These are phyloP conservation scores for Istiophorus platypterus DNA, from an alignment of 2,113 vertebrate species.

Conservation along the genomic window DNA sequence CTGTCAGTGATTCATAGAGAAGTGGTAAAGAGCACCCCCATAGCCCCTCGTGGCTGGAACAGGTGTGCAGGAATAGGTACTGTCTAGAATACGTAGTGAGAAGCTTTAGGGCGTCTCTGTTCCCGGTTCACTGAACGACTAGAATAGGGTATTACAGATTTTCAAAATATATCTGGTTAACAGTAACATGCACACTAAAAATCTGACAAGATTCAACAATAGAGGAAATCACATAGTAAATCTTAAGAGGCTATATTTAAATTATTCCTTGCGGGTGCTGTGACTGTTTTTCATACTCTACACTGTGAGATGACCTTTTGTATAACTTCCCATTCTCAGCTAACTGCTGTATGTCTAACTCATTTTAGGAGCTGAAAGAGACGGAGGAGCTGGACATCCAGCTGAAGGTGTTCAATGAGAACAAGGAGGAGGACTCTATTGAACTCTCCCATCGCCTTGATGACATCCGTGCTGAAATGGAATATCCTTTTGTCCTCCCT, in stretches of 20 bases:
- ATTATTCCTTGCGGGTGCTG: background rate
- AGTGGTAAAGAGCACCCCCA: conserved; percentile 72
- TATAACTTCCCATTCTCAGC: conserved; percentile 14
- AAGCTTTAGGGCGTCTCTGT: conserved; percentile 39
- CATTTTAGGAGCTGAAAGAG: conserved; percentile 92
- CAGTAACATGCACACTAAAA: background rate
- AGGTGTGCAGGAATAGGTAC: conserved; percentile 72
- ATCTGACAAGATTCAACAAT: background rate
- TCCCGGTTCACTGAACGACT: conserved; percentile 35
- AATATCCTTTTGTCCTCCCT: conserved; percentile 94
- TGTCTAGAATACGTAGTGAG: conserved; percentile 61
- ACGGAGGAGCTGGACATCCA: conserved; percentile 99
- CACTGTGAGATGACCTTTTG: conserved; percentile 14
- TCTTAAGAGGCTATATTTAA: background rate
- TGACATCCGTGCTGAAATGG: conserved; percentile 97
- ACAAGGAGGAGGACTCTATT: conserved; percentile 96
- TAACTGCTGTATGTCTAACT: conserved; percentile 4
- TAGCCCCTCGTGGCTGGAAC: conserved; percentile 73
- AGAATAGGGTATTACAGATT: background rate
- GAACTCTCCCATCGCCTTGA: conserved; percentile 96
- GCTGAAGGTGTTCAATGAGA: conserved; percentile 98
- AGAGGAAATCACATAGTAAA: background rate
- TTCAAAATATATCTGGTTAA: conserved; percentile 7
- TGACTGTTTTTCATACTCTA: background rate
- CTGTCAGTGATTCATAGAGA: conserved; percentile 80